Conservation (phyloP, 2,113 vertebrate genomes). For the Scartelaos histophorus region DNA sequence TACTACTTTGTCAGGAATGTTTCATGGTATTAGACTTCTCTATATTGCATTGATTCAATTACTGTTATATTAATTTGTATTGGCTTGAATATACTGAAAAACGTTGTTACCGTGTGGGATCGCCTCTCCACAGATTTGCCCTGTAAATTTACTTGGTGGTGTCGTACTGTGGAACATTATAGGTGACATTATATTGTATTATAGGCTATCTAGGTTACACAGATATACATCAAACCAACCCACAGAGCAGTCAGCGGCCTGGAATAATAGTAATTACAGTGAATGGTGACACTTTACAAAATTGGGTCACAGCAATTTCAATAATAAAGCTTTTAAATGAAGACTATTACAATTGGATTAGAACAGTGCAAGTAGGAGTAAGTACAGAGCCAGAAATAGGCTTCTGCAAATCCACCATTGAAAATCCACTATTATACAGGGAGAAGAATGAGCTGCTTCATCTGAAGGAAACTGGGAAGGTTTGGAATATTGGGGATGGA, state of each 20-base stretch:
- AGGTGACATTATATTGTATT: no score
- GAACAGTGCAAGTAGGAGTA: constrained; percentile 55
- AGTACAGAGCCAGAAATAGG: constrained; percentile 63
- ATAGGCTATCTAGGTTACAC: no score
- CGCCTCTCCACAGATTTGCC: no score
- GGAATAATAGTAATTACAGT: constrained; percentile 74
- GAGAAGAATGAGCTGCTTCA: constrained; percentile 68
- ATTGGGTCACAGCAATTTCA: constrained; percentile 76
- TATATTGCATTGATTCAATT: no score
- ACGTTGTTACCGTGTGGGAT: no score
- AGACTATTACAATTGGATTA: constrained; percentile 75
- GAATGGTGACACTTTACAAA: constrained; percentile 67
- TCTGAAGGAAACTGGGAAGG: constrained; percentile 34
- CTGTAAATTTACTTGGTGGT: no score
- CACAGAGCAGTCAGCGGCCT: constrained; percentile 58
- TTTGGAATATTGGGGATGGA: constrained; percentile 42
- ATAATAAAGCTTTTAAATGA: constrained; percentile 77
- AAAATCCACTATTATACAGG: constrained; percentile 73
- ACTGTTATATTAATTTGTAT: no score
- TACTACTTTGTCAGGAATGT: no score
- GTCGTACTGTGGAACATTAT: no score
- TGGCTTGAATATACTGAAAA: no score
- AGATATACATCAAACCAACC: constrained; percentile 46
- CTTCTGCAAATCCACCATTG: constrained; percentile 68
- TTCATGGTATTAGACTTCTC: no score